Base-by-base conservation (phyloP, 35 echinoderm and acorn worm species). In the Ophioderma brevispina region DNA sequence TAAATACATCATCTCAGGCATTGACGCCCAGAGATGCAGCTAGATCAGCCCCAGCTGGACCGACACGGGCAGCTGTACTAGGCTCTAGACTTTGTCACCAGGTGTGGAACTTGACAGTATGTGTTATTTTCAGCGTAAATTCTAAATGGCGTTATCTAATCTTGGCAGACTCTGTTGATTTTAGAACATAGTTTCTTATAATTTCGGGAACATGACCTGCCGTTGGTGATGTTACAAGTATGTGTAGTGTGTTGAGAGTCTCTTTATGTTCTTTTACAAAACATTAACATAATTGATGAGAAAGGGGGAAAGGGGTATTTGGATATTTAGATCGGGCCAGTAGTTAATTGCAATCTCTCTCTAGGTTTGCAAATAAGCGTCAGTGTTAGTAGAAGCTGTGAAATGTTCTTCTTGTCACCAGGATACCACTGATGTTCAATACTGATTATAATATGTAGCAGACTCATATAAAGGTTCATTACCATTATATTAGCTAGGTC, bases 51-150 rank as follows among this genome's bases (percentile, higher is more conserved):
- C 82, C 82, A 25, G 82, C 82, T 64, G 82, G 82, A 63, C 55
- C 82, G 35, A 85, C 46, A 64, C 64, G 37, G 31, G 82, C 82
- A 35, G 82, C 82, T 85, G 82, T 34, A 85, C 33, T 32, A 85
- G 63, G 30, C 25, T 37, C 32, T 64, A 85, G n/a, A n/a, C n/a
- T 37, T 63, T 36, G 37, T 52, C 13, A 28, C 41, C 35, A 56
- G 30, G n/a, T 0, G 0, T 31, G 31, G 32, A 21, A 32, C 52
- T 23, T 59, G 63, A 6, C 63, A 34, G 14, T 63, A 35, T 32
- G 31, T 28, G 63, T 85, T 35, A 63, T 59, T 70, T 50, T n/a
- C 63, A 31, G 52, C 34, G 4, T 50, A 59, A 28, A 10, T 21
- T 33, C 33, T 6, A 34, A 63, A 37, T 19, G n/a, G 0, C 5